Base-by-base conservation (phyloP, 2,797 vertebrate species). In the Acanthiza pusilla region DNA sequence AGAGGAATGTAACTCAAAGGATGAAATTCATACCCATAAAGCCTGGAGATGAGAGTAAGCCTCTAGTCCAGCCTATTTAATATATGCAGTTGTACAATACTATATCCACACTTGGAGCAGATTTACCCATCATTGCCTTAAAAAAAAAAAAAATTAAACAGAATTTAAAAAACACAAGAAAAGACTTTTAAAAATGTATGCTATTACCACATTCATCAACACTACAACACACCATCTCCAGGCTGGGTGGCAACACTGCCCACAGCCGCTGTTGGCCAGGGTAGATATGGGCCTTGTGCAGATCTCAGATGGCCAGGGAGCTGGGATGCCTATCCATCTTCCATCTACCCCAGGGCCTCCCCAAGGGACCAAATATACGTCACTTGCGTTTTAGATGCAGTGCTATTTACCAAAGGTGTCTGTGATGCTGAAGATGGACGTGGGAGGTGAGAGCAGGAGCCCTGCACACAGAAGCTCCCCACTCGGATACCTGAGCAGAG, bases 1-100 rank as follows among this genome's bases (percentile, higher is more conserved):
- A 92, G 68, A 42, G 26, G 58, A 94, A 88, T 65, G 29, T 36
- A 93, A 58, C 72, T 91, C 62, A 81, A 89, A 89, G 75, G 48
- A 80, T 71, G 53, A 89, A 92, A 91, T 83, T 71, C 65, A 92
- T 58, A 91, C 29, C 40, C 61, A 72, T 21, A 87, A 72, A 85
- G 54, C 18, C n/a, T 38, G 47, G 11, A 73, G 42, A 85, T 29
- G 26, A 93, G 67, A 92, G 34, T 30, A 91, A 77, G 77, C 15
- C 30, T 55, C n/a, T 68, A 57, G 30, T 61, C 38, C 57, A 51
- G 42, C n/a, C 25, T 82, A 43, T 36, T 89, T 80, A 55, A 85
- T 54, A 67, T 4, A 83, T 23, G 16, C 42, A 68, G 23, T 57
- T 74, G 21, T 77, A 82, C 51, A 70, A 12, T 55, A 60, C 21